Percentiles rank a stretch among this genome's conserved stretches.
Evolutionary conservation across 2,113 vertebrate species (phyloP).

Genomic region (Neolamprologus brichardi): DNA sequence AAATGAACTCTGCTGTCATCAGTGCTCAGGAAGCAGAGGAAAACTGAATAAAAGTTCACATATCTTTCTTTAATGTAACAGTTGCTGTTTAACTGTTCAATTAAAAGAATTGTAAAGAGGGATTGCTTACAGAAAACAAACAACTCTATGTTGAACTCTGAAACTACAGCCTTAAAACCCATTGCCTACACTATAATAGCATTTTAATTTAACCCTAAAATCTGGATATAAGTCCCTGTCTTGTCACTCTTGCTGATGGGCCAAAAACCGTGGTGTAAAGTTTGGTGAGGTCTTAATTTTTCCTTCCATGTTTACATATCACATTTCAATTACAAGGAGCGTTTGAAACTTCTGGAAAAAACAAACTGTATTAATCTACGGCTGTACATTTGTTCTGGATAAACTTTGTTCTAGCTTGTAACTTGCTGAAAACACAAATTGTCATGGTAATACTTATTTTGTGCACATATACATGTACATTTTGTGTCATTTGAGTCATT

Average conservation of each 20-base stretch:
- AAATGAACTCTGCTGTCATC: constrained; percentile 2
- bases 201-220: background rate
- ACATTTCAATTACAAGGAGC: background rate
- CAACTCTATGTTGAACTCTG: background rate
- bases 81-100: background rate
- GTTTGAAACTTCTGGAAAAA: background rate
- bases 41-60: background rate
- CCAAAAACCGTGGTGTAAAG: background rate
- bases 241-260: background rate
- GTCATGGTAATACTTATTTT: background rate
- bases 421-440: background rate
- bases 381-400: background rate
- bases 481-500: background rate
- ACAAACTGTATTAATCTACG: background rate
- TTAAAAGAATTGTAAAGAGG: background rate
- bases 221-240: background rate
- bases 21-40: background rate
- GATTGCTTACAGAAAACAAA: background rate
- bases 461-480: background rate
- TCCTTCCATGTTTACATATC: background rate
- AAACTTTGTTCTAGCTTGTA: background rate
- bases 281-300: background rate
- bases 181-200: background rate
- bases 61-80: background rate
- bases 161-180: background rate